Conservation (phyloP, 2,797 vertebrate species). For the Avahi laniger region DNA sequence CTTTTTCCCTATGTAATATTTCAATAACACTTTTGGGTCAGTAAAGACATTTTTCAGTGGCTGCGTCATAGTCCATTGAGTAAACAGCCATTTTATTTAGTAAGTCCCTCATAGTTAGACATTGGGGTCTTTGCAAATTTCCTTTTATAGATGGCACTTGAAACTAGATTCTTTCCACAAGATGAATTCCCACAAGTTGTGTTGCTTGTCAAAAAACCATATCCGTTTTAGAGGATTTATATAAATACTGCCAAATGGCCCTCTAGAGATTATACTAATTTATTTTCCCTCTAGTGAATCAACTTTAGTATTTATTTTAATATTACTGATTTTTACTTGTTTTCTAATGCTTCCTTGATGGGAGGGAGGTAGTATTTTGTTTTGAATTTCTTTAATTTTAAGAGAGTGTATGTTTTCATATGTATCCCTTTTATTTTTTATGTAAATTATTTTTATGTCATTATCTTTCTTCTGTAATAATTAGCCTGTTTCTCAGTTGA, state of each 20-base stretch:
- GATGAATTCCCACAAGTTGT: not conserved
- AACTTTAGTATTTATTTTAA: not conserved
- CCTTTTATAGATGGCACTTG: not conserved
- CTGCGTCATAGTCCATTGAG: not conserved
- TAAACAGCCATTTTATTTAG: not conserved
- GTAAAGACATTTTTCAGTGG: not conserved
- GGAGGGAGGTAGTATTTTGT: not conserved
- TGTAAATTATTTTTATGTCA: not conserved
- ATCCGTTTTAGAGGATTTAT: not conserved
- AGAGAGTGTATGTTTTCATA: not conserved
- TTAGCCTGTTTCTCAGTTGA: not conserved
- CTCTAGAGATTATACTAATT: not conserved
- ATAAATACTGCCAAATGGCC: not conserved
- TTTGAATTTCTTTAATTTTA: slow-evolving; percentile 30
- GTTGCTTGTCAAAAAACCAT: not conserved
- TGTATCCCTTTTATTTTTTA: not conserved
- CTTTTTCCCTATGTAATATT: not conserved
- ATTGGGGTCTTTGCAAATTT: not conserved
- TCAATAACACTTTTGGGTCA: not conserved
- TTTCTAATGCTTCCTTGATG: not conserved
- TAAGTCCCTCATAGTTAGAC: not conserved
- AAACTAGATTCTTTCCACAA: not conserved
- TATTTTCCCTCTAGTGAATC: not conserved
- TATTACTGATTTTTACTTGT: not conserved
- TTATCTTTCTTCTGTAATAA: not conserved